Evolutionary conservation across 2,888 invertebrate species (phyloP).

Genomic region (Dastarcus helophoroides): DNA sequence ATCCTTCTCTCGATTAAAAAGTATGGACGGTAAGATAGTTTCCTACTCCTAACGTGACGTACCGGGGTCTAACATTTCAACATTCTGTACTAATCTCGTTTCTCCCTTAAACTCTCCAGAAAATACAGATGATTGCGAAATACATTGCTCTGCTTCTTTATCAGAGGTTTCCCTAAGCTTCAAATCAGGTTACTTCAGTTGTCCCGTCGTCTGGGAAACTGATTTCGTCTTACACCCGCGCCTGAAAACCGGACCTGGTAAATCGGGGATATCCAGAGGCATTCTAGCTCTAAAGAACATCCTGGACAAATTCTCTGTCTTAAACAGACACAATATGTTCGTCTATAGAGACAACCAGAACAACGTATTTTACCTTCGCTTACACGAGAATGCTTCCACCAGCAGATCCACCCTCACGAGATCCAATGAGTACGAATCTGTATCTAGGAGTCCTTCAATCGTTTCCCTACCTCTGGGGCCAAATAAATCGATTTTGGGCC

Average conservation of each 20-base stretch:
- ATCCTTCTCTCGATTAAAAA: constrained; percentile 29
- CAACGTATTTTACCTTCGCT: constrained; percentile 48
- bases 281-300: constrained; percentile 53
- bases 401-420: constrained; percentile 23
- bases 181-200: constrained; percentile 58
- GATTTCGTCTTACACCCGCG: constrained; percentile 59
- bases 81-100: no score
- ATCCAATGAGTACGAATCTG: constrained; percentile 32
- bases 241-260: constrained; percentile 51
- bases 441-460: constrained; percentile 42
- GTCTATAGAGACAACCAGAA: constrained; percentile 54
- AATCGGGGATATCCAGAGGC: constrained; percentile 48
- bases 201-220: constrained; percentile 61
- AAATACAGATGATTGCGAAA: constrained; percentile 3
- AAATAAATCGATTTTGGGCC: constrained; percentile 24
- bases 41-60: no score
- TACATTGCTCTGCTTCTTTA: constrained; percentile 27
- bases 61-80: no score
- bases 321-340: constrained; percentile 65
- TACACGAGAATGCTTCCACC: constrained; percentile 36
- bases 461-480: constrained; percentile 37
- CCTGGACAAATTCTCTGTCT: constrained; percentile 57
- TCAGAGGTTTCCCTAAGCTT: constrained; percentile 39
- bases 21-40: constrained; percentile 32
- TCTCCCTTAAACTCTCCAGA: no score